Conservation (phyloP, 2,797 vertebrate species). For the Poliocrania exsul region DNA sequence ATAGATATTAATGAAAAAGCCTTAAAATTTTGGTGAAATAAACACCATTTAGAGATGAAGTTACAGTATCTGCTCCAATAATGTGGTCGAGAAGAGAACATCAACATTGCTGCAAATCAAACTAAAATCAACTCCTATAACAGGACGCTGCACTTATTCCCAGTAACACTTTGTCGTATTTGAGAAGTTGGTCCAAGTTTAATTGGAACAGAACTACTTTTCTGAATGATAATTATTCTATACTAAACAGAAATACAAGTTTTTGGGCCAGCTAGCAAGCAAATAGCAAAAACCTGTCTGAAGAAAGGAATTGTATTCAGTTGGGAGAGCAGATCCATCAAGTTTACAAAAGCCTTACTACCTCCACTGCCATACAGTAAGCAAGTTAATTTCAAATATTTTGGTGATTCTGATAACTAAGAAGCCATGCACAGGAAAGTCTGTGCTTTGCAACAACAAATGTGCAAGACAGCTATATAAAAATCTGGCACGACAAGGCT, state of each 20-base stretch:
- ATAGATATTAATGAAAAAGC: not conserved
- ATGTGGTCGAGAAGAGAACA: not conserved
- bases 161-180: not conserved
- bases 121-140: not conserved
- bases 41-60: not conserved
- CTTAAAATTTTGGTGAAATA: not conserved
- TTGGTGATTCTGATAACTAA: not conserved
- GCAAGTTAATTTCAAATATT: not conserved
- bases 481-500: not conserved
- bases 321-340: not conserved
- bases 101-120: not conserved
- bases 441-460: not conserved
- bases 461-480: rapidly evolving
- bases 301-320: not conserved
- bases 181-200: not conserved
- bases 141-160: not conserved
- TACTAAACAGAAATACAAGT: not conserved
- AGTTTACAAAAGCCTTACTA: not conserved
- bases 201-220: not conserved
- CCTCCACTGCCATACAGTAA: not conserved
- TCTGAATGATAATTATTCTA: not conserved
- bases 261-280: not conserved
- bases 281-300: not conserved
- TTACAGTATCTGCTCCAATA: not conserved
- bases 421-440: rapidly evolving